Conservation (phyloP, 1,140 invertebrate species). For the Triops cancriformis region DNA sequence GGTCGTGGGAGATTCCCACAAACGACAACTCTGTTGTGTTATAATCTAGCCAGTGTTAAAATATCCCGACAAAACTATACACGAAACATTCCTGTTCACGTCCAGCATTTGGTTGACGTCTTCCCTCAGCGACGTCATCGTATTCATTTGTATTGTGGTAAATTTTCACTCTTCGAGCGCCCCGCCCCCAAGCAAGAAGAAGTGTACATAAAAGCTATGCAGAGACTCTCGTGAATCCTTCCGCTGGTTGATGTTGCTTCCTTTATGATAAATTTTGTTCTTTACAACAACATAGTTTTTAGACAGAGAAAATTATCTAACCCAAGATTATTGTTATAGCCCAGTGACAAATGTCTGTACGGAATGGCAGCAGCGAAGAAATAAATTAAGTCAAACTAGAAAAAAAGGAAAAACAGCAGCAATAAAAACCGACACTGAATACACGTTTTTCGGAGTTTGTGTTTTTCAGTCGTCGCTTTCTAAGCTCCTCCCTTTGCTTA, state of each 20-base stretch:
- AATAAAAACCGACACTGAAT: not conserved
- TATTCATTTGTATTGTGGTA: not conserved
- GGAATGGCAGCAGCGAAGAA: not conserved
- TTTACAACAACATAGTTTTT: not conserved
- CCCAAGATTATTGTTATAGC: not conserved
- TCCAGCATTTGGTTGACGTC: not conserved
- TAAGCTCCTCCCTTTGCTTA: not conserved
- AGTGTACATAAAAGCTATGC: slow-evolving; percentile 8
- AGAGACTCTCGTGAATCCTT: not conserved
- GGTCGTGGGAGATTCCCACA: not conserved
- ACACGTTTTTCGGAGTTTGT: not conserved
- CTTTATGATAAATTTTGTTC: not conserved
- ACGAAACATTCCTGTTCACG: slow-evolving; percentile 9
- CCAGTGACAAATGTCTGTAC: not conserved
- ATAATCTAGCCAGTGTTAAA: not conserved
- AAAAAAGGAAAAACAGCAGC: not conserved
- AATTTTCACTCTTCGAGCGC: not conserved
- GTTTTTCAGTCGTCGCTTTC: not conserved
- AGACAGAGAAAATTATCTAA: not conserved
- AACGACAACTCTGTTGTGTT: not conserved
- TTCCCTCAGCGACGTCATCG: not conserved
- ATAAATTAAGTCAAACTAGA: slow-evolving; percentile 6
- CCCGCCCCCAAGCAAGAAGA: not conserved
- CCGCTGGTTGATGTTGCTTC: not conserved
- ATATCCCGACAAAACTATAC: not conserved